Percentiles rank a stretch among this genome's conserved stretches.
Conservation (phyloP, 2,888 invertebrate genomes). For the Megastigmus dorsalis region DNA sequence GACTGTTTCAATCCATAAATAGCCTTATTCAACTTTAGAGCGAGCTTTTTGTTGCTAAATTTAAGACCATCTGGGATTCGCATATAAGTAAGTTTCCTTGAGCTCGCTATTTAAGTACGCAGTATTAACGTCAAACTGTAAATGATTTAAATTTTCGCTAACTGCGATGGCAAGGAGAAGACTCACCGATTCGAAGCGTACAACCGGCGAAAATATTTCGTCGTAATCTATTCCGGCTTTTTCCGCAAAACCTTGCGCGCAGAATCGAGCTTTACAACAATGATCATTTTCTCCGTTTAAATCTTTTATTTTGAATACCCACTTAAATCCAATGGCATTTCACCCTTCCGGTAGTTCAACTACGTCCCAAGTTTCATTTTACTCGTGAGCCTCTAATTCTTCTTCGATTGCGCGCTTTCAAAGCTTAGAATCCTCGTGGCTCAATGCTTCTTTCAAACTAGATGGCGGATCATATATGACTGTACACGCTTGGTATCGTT, state of each 20-base stretch:
- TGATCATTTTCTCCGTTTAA: not conserved
- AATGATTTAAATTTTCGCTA: not conserved
- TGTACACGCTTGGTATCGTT: conserved; percentile 11
- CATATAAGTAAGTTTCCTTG: conserved; percentile 41
- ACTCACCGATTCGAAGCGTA: conserved; percentile 19
- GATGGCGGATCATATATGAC: too few relatives aligned
- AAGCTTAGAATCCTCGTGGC: conserved; percentile 9
- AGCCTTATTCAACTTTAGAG: conserved; percentile 43
- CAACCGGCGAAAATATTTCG: conserved; percentile 44
- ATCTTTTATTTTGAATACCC: conserved; percentile 23
- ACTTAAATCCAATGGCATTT: conserved; percentile 39
- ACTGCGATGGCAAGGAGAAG: conserved; percentile 26
- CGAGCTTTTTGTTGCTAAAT: conserved; percentile 20
- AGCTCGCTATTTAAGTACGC: conserved; percentile 47
- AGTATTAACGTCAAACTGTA: conserved; percentile 44
- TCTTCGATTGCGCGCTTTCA: conserved; percentile 36
- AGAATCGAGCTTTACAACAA: conserved; percentile 41
- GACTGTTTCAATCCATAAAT: conserved; percentile 55
- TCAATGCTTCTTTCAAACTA: conserved; percentile 46
- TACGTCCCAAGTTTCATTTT: conserved; percentile 32
- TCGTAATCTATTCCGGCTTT: conserved; percentile 31
- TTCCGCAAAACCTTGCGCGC: conserved; percentile 42
- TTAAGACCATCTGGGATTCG: conserved; percentile 39
- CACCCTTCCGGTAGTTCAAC: conserved; percentile 18
- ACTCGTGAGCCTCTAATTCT: conserved; percentile 21